Base-by-base conservation (phyloP, 1,140 invertebrate species). In the Drosophila ficusphila region DNA sequence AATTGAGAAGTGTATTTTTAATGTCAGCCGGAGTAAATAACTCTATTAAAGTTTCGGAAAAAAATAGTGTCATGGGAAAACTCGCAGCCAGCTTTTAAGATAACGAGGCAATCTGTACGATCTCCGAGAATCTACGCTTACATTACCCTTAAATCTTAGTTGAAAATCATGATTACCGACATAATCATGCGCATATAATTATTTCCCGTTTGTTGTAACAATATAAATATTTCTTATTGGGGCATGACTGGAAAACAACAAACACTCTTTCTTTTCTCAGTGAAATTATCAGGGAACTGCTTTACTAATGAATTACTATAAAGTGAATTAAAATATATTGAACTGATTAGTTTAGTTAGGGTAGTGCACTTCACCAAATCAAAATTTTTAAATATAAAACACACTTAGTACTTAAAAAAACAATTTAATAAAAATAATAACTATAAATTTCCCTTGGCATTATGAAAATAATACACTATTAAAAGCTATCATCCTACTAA, bases 101-200 rank as follows among this genome's bases (percentile, higher is more conserved):
- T 60, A 60, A 57, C 51, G 11, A 44, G 14, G 19, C 60, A 60
- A 62, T 60, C 34, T 29, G 12, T 36, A 19, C 8, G 38, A 60
- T 64, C 60, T 58, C 38, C 9, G 58, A 57, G 57, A 60, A 60
- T 56, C 11, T 56, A 56, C 49, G 57, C 29, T 57, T 9, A 52
- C 34, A 29, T 21, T 36, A 27, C n/a, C 23, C 8, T 38, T 19
- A 25, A 31, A 60, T 19, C 16, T 48, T 21, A 14, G 23, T 18
- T 33, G 27, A 14, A 51, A 56, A 31, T 52, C 19, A 33, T 54
- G 48, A 34, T 34, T 25, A 58, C 57, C 51, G 18, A 25, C 12
- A 18, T 25, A 38, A 41, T 33, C 57, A 61, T 57, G 34, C 38
- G 51, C 51, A 61, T 57, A 41, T 57, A 33, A 57, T 29, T 39